Evolutionary conservation across 1,140 invertebrate species (phyloP), one percentile per base, ranked within the genome.

Genomic region (Manduca sexta): DNA sequence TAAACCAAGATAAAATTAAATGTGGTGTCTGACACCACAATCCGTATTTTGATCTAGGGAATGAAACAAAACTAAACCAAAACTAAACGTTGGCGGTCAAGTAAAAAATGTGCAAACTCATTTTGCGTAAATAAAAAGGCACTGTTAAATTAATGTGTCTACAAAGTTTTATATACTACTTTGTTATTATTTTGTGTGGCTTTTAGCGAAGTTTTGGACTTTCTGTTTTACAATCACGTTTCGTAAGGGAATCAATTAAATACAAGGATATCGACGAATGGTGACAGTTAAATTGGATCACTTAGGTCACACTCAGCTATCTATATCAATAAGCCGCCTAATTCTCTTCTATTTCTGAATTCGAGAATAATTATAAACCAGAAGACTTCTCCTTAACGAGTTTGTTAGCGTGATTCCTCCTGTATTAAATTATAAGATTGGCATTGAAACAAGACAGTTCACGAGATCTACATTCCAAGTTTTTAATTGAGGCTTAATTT

Each of bases 291-390:
- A 65, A 65, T 62, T 60, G 56, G 49, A 58, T 66, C 46, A 52
- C 57, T 60, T 58, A 46, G 30, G 39, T 54, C 54, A 55, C 49
- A 66, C 38, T 55, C 37, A 40, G 40, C 30, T 41, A 47, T 56
- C 50, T 54, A 51, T 62, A 56, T 54, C 52, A 61, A 61, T 56
- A 53, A 51, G 51, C 51, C 33, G 49, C 26, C 30, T 48, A 49
- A 60, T 56, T 50, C 56, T 59, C 56, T 38, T 52, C 49, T 49
- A 37, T 54, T 53, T 58, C 42, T 15, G 45, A 57, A 56, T 56
- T 56, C 35, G 34, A 37, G 43, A 55, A 52, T 58, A 58, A 62
- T 62, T 55, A 45, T 17, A 48, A 53, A 47, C 39, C 17, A 8
- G 42, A 40, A 48, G 18, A 41, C 43, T 45, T 43, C 21, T 52